Base-by-base conservation (phyloP, 2,888 invertebrate genomes). In the Odontocerum albicorne region DNA sequence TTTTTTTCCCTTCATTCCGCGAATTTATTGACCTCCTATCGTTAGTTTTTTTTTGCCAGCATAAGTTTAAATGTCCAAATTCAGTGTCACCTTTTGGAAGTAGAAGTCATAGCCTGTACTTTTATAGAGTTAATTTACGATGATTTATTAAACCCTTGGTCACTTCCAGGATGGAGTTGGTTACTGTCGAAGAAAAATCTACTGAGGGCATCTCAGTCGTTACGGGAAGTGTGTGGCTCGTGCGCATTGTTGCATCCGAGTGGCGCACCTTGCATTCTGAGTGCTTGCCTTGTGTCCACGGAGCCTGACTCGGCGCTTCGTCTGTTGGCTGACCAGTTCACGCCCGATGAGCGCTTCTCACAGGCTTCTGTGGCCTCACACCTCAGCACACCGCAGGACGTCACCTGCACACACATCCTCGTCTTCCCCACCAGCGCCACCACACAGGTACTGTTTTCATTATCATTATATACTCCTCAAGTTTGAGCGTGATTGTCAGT, bases 401-500 rank as follows among this genome's bases (percentile, higher is more conserved):
- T 96, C 61, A 92, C 95, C 53, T 93, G 93, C 71, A 98, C 98
- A 56, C 99, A 99, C 71, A 98, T 99, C 64, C 84, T 99, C 64
- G 98, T 98, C 64, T 98, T 99, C 77, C 98, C 98, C 44, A 98
- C 96, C 33, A 96, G 93, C 57, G 95, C 96, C 36, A 92, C 92
- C 53, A 92, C 95, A 55, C 92, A 92, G 84, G 90, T 90, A 69
- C n/a, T n/a, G n/a, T n/a, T n/a, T n/a, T n/a, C n/a, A n/a, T n/a
- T n/a, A n/a, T n/a, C n/a, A n/a, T n/a, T n/a, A n/a, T n/a, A n/a
- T n/a, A n/a, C n/a, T n/a, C n/a, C n/a, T n/a, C n/a, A n/a, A n/a
- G n/a, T n/a, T n/a, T n/a, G n/a, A n/a, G n/a, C n/a, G n/a, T n/a
- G n/a, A n/a, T n/a, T n/a, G n/a, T n/a, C n/a, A n/a, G n/a, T n/a